Conservation (phyloP, 2,888 invertebrate genomes). For the Drosophila subsilvestris region DNA sequence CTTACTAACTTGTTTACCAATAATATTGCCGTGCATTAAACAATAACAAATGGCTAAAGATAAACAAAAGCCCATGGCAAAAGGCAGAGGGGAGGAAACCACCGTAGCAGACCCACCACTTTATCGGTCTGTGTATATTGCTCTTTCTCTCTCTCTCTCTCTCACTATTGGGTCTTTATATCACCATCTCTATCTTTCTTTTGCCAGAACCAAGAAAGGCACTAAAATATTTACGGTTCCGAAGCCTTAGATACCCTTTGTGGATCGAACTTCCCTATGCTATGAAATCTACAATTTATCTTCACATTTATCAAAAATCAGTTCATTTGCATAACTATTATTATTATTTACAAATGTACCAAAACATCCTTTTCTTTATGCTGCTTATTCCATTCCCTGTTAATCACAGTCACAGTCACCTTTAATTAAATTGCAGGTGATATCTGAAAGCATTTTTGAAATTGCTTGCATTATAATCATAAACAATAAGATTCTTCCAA, state of each 20-base stretch:
- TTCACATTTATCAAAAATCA: too few species aligned
- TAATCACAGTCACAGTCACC: too few species aligned
- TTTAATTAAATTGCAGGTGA: too few species aligned
- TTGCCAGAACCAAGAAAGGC: conserved; percentile 24
- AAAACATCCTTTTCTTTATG: background rate
- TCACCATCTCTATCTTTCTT: background rate
- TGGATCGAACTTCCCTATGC: background rate
- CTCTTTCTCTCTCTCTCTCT: conserved; percentile 7
- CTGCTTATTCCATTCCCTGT: too few species aligned
- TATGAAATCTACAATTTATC: too few species aligned
- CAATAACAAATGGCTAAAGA: conserved; percentile 58
- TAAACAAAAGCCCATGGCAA: conserved; percentile 47
- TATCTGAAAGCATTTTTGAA: too few species aligned
- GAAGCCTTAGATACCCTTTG: background rate
- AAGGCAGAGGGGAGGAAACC: conserved; percentile 22
- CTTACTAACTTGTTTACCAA: conserved; percentile 62
- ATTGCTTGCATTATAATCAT: background rate
- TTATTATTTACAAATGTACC: too few species aligned
- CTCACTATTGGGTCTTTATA: background rate
- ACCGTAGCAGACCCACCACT: background rate
- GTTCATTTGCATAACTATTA: too few species aligned
- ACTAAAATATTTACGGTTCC: background rate
- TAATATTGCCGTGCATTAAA: conserved; percentile 48
- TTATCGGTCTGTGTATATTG: background rate
- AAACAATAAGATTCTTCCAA: background rate